Evolutionary conservation across 1,140 invertebrate species (phyloP), one percentile per base, ranked within the genome.

Genomic region (Drosophila pectinifera): DNA sequence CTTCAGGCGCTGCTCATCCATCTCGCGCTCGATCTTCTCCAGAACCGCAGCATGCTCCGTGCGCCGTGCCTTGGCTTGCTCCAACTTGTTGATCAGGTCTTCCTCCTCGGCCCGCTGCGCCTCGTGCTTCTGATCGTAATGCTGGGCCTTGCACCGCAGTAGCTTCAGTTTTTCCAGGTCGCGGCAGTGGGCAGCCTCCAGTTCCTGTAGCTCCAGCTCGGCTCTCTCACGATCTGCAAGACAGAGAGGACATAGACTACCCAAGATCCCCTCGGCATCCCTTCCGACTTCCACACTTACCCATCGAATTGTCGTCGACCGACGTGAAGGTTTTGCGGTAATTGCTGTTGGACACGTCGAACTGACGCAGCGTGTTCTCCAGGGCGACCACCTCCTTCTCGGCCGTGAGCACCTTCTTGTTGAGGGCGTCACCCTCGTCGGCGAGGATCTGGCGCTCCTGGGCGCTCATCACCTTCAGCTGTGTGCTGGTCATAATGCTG

Each of bases 351-450:
- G 95, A 94, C 7, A 92, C 77, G 67, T 95, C 95, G 0, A 96
- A 92, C n/a, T 95, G 90, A 26, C 94, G 93, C 24, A 96, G 78
- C 0, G 95, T 96, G 77, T 96, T 96, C 83, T 96, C 95, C 93
- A 96, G 94, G 3, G 95, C 95, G 16, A 94, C 91, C 59, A 96
- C 95, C 79, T 96, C 95, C 42, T 94, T 92, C 85, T 96, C 95
- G 2, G 94, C 93, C 80, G 94, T 95, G 31, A 94, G 90, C 4
- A 96, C 95, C 54, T 94, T 93, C 6, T 93, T 93, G 76, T 96
- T 95, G 38, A 96, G 90, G 16, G 94, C 88, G 76, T 95, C 95
- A 2, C 95, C 95, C 73, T 95, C 93, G 63, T 95, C 93, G 73
- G 95, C 93, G 3, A 96, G 78, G 54, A 95, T 82, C 62, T 93